Conservation (phyloP, 2,888 invertebrate species). For the Dicyrtomina minuta region DNA sequence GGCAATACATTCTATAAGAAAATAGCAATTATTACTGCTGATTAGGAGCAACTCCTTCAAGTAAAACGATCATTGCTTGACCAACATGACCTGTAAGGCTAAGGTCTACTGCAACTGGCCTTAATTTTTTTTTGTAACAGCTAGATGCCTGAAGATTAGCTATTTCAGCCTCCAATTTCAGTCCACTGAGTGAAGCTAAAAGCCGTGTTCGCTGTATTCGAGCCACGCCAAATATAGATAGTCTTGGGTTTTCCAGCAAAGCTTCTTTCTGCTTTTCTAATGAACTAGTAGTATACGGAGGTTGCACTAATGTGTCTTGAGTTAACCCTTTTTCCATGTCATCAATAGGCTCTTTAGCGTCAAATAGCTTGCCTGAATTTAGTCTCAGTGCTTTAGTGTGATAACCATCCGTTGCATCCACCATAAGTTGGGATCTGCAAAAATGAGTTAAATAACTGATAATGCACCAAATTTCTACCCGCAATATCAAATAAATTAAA, state of each 20-base stretch:
- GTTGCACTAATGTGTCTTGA: conserved; percentile 28
- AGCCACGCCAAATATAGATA: conserved; percentile 76
- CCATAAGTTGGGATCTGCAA: conserved; percentile 32
- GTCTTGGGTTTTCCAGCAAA: conserved; percentile 44
- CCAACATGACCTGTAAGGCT: conserved; percentile 87
- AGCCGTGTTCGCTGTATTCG: conserved; percentile 82
- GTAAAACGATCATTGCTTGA: conserved; percentile 83
- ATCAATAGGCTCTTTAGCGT: conserved; percentile 46
- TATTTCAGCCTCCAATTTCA: conserved; percentile 92
- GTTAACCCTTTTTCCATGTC: conserved; percentile 49
- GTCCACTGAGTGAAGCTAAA: conserved; percentile 85
- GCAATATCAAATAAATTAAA: too few relatives aligned
- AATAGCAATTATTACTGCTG: conserved; percentile 69
- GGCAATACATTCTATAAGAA: background rate
- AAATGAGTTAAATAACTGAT: too few relatives aligned
- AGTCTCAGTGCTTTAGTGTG: conserved; percentile 29
- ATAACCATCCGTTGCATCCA: conserved; percentile 36
- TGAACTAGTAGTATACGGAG: conserved; percentile 46
- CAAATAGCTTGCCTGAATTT: conserved; percentile 29
- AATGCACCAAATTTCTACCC: too few relatives aligned
- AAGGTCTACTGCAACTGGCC: conserved; percentile 71
- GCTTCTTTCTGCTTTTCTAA: conserved; percentile 49
- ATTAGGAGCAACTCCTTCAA: conserved; percentile 86
- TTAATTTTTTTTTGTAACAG: conserved; percentile 82
- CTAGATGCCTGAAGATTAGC: conserved; percentile 87